Evolutionary conservation across 2,797 vertebrate species (phyloP).

Genomic region (Knipowitschia caucasica): DNA sequence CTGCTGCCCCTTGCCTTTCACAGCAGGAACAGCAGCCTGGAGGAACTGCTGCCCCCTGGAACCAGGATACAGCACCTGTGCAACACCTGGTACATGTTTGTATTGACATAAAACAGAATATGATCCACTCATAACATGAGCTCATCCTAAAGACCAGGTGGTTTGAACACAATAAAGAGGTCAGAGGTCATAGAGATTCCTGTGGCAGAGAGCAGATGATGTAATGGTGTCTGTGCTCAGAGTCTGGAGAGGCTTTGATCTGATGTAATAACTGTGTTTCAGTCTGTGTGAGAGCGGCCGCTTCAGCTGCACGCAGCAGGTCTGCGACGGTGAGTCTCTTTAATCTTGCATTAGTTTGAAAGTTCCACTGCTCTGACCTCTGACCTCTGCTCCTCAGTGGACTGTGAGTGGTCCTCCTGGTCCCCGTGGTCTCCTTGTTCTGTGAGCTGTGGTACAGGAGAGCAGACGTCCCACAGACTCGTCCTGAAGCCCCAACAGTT

Average conservation of each 20-base stretch:
- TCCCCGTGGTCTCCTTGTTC: constrained; percentile 76
- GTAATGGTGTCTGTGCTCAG: too few relatives aligned
- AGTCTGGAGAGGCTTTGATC: too few relatives aligned
- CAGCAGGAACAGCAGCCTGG: constrained; percentile 57
- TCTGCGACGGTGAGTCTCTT: constrained; percentile 84
- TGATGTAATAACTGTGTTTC: too few relatives aligned
- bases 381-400: constrained; percentile 67
- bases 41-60: constrained; percentile 67
- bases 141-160: background rate
- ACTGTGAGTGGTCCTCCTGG: constrained; percentile 81
- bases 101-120: background rate
- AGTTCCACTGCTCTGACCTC: too few relatives aligned
- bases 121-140: background rate
- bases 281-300: constrained; percentile 77
- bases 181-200: too few relatives aligned
- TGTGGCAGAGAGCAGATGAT: constrained; percentile 38
- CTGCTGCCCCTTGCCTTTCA: constrained; percentile 62
- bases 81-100: constrained; percentile 78
- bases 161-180: too few relatives aligned
- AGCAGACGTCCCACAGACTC: constrained; percentile 59
- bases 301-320: constrained; percentile 76
- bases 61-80: constrained; percentile 71
- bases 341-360: too few relatives aligned
- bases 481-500: constrained; percentile 50
- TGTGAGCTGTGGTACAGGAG: constrained; percentile 73